Evolutionary conservation across 2,113 vertebrate genomes (phyloP).

Genomic region (Anhinga rufa): DNA sequence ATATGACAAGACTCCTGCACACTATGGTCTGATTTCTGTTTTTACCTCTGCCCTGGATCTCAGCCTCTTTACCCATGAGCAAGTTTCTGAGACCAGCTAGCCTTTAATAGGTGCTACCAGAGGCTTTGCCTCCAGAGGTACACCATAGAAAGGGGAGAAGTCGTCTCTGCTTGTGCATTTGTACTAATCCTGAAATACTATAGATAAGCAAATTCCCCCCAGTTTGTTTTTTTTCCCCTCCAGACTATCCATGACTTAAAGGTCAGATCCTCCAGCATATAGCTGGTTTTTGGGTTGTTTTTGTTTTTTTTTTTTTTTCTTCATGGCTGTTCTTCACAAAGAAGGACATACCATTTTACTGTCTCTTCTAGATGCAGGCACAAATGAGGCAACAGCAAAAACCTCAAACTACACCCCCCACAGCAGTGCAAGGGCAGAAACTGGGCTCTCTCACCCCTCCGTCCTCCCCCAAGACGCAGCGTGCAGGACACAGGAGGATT

Average conservation of each 20-base stretch:
- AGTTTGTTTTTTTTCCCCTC: not conserved
- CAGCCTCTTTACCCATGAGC: not conserved
- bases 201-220: not conserved
- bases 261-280: not conserved
- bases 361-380: conserved; percentile 52
- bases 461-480: conserved; percentile 90
- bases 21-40: no score
- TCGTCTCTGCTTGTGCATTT: not conserved
- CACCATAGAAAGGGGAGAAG: not conserved
- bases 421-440: conserved; percentile 76
- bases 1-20: not conserved
- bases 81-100: not conserved
- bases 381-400: conserved; percentile 67
- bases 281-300: no score
- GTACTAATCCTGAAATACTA: not conserved
- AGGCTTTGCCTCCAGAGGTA: not conserved
- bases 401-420: conserved; percentile 38
- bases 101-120: not conserved
- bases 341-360: rapidly evolving
- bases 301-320: no score
- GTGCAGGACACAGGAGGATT: conserved; percentile 91
- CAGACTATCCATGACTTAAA: rapidly evolving
- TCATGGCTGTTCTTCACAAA: rapidly evolving
- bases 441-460: conserved; percentile 92
- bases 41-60: not conserved